Evolutionary conservation across 30 jellyfish, hydroid and myxozoan species (phyloP), one percentile per base, ranked within the genome.

Genomic region (Aurelia coerulea): DNA sequence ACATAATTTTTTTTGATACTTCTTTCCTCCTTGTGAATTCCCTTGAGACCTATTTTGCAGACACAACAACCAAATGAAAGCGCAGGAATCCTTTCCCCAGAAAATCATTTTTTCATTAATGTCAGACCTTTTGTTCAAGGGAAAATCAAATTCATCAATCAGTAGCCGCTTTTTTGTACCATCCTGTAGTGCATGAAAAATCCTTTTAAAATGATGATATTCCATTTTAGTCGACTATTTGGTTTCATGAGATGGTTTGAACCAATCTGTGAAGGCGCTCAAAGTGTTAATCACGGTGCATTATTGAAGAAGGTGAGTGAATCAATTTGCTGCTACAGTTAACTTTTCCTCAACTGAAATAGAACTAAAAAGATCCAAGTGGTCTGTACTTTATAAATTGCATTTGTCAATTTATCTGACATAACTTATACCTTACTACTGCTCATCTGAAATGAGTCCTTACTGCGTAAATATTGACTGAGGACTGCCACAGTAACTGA

Each of bases 241-340:
- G 99, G 99, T 42, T 95, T 95, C 77, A 75, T 95, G 89, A 93
- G 98, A 67, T 95, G 98, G 99, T 87, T 83, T 86, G 97, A 90
- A 75, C 99, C 97, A 39, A 90, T 86, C 33, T 80, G 96, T 54
- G 97, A 85, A 32, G 87, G 97, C 35, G 75, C 77, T 5, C 87
- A 92, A 50, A 73, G 90, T 35, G 67, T 84, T 13, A 95, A 82
- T 79, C 99, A 95, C 96, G 91, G 97, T 70, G 67, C 94, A 23
- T 76, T 95, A 35, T 74, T 95, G 68, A 68, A 84, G 56, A 95
- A 95, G 92, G 99, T 95, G 68, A 62, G 97, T 62, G 15, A 42
- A 3, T 17, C 62, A 2, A 2, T 32, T 62, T 54, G 63, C 15
- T 58, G 19, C 16, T 3, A 32, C 4, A 7, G 14, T 0, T 46